Evolutionary conservation across 2,113 vertebrate species (phyloP).

Genomic region (Chlorodrepanis virens): DNA sequence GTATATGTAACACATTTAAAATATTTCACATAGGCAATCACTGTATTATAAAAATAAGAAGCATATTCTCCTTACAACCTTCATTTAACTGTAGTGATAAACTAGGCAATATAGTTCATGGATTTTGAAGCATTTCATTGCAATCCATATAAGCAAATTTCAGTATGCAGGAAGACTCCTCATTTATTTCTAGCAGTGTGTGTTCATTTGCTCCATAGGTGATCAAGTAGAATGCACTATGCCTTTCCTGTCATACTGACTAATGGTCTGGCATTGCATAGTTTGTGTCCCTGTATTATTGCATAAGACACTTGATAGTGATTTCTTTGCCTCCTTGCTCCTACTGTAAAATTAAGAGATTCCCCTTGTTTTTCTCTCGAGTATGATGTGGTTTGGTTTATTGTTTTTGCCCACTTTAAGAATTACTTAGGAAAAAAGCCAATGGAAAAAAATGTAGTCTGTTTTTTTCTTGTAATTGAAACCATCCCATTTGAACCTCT

Average conservation of each 20-base stretch:
- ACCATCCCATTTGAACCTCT: background rate
- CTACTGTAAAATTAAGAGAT: background rate
- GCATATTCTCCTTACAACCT: background rate
- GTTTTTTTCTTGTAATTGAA: slow-evolving; percentile 37
- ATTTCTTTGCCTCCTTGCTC: background rate
- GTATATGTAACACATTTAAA: background rate
- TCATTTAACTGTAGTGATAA: background rate
- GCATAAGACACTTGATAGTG: background rate
- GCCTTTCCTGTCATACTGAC: background rate
- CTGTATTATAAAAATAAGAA: background rate
- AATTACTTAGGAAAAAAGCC: background rate
- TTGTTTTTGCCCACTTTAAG: background rate
- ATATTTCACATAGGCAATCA: background rate
- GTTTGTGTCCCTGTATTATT: background rate
- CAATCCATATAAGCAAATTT: background rate
- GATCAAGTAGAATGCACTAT: background rate
- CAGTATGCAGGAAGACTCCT: background rate
- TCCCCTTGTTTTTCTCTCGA: background rate
- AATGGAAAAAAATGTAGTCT: background rate
- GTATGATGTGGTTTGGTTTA: background rate
- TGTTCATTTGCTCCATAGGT: background rate
- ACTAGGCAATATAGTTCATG: background rate
- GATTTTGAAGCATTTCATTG: background rate
- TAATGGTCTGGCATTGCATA: background rate
- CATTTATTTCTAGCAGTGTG: background rate